Conservation (phyloP, 37 sponge, comb jelly and placozoan genomes). For the Halisarca cf. caerulea region DNA sequence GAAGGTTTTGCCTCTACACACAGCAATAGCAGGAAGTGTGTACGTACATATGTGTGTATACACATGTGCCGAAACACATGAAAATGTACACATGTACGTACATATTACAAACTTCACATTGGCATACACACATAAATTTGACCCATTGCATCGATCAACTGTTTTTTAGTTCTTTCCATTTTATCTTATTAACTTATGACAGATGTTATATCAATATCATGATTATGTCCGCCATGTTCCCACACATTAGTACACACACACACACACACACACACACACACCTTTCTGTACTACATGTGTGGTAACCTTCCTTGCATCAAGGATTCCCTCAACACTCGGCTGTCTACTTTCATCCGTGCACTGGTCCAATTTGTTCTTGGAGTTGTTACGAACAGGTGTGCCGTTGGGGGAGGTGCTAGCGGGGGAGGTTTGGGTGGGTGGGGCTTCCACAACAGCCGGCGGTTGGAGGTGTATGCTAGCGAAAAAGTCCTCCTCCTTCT, state of each 20-base stretch:
- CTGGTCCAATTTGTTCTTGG: background rate
- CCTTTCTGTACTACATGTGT: conserved; percentile 15
- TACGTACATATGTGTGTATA: background rate
- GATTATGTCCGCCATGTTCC: no score
- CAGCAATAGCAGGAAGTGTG: background rate
- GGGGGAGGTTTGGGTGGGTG: background rate
- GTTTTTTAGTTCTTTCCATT: no score
- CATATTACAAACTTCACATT: background rate
- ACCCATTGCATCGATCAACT: no score
- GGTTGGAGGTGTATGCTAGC: background rate
- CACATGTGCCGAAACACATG: no score
- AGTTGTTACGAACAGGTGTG: background rate
- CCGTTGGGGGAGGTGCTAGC: background rate
- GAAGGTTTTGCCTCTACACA: conserved; percentile 8
- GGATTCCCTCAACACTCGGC: conserved; percentile 62
- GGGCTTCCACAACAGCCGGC: background rate
- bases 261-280: background rate
- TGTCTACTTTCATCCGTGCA: conserved; percentile 22
- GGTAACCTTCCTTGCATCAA: background rate
- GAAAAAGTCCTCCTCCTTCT: conserved; percentile 45
- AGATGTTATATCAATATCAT: no score
- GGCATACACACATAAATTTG: no score
- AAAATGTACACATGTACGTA: background rate
- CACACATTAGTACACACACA: background rate
- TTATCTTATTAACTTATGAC: no score